Base-by-base conservation (phyloP, 2,113 vertebrate species). In the Muntiacus reevesi region DNA sequence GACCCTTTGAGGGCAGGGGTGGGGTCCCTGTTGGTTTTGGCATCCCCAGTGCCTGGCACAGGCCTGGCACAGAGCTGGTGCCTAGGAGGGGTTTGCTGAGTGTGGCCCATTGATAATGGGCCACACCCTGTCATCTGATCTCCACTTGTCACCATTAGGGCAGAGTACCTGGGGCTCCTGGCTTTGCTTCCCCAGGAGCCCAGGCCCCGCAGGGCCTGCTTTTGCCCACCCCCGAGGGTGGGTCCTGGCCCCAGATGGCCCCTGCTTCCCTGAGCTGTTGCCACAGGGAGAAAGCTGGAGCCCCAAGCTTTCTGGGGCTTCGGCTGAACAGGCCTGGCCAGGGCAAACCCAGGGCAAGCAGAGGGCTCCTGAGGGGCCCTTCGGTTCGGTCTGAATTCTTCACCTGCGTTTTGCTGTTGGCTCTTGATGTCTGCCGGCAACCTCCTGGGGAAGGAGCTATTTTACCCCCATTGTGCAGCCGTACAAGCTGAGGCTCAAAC, bases 21-120 rank as follows among this genome's bases (percentile, higher is more conserved):
- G 6, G 89, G 36, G 62, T 52, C 30, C 30, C 23, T 30, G 25
- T 59, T 78, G 54, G 4, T 93, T 95, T 96, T 94, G 95, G 86
- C 93, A 78, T 30, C 54, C 40, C 54, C 8, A 16, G 50, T 78
- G 45, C 36, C 67, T 33, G 30, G 87, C 81, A 60, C 12, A 50
- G 94, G 55, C 54, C 57, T 95, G 83, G 89, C 57, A 89, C 17
- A 76, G 81, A 92, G 54, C 52, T 92, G 27, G 23, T 95, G 64
- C 85, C 87, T n/a, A 33, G 84, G 74, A 96, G 87, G 89, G 54
- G 87, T 95, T 94, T 92, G 97, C 93, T 92, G 92, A 97, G 47
- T 94, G 95, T n/a, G n/a, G n/a, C n/a, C n/a, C 0, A 21, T 85
- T 0, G 33, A 84, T 60, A 36, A 67, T 3, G 36, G 91, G 76